These are phyloP conservation scores for Tetrapedia diversipes DNA, from an alignment of 2,888 invertebrate species.

Conservation along the genomic window DNA sequence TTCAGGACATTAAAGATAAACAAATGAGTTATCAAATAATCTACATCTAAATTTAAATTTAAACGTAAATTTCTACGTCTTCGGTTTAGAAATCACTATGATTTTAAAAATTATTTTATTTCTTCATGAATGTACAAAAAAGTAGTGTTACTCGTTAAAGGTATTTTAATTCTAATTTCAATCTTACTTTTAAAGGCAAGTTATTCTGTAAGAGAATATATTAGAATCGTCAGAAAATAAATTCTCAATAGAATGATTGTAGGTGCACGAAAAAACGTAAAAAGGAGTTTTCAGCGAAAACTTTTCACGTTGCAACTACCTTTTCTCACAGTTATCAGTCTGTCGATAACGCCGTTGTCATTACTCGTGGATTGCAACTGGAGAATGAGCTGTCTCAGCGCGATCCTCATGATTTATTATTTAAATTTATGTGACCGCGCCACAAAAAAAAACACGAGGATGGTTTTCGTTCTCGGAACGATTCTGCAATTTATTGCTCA, in stretches of 20 bases:
- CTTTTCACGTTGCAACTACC: conserved; percentile 31
- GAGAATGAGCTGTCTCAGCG: conserved; percentile 20
- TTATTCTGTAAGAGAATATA: too few relatives aligned
- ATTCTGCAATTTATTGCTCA: conserved; percentile 23
- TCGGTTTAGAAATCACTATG: too few relatives aligned
- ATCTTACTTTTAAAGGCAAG: too few relatives aligned
- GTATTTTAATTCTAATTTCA: too few relatives aligned
- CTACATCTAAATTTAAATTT: too few relatives aligned
- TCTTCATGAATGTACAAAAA: too few relatives aligned
- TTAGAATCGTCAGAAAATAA: neutral
- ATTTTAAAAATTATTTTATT: too few relatives aligned
- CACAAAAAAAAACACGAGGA: conserved; percentile 2
- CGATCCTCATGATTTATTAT: conserved; percentile 18
- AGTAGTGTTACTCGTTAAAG: too few relatives aligned
- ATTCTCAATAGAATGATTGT: neutral
- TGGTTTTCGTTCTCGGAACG: conserved; percentile 6
- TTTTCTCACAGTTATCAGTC: conserved; percentile 32
- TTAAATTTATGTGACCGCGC: conserved; percentile 24
- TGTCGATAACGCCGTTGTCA: conserved; percentile 45
- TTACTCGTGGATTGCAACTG: conserved; percentile 44
- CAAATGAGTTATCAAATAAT: too few relatives aligned
- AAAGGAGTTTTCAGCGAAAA: conserved; percentile 21
- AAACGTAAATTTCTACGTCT: too few relatives aligned
- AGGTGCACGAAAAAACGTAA: neutral
- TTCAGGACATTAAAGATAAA: too few relatives aligned